Evolutionary conservation across 2,888 invertebrate species (phyloP).

Genomic region (Lepidochitona cinerea): DNA sequence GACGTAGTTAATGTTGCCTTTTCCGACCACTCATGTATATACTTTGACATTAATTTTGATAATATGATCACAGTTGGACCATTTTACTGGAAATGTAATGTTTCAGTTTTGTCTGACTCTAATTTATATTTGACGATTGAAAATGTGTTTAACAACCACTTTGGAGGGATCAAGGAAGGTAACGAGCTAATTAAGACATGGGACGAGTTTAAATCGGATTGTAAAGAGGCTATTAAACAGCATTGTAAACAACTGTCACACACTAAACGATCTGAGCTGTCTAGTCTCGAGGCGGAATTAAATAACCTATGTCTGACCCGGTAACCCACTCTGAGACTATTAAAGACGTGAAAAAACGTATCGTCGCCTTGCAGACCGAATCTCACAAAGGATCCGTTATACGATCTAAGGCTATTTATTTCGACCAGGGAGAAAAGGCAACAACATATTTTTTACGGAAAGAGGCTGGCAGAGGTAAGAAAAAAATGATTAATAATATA

Average conservation of each 20-base stretch:
- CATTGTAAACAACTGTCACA: neutral
- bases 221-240: neutral
- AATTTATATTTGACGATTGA: neutral
- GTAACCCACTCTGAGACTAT: too few relatives aligned
- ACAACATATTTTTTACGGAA: neutral
- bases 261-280: neutral
- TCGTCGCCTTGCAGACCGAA: too few relatives aligned
- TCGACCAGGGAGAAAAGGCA: neutral
- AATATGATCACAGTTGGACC: neutral
- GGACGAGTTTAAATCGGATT: neutral
- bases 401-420: neutral
- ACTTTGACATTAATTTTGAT: neutral
- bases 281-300: neutral
- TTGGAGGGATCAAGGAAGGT: neutral
- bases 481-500: neutral
- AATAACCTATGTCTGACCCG: too few relatives aligned
- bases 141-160: neutral
- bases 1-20: neutral
- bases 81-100: neutral
- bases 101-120: neutral
- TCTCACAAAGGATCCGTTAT: neutral
- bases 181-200: neutral
- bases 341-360: too few relatives aligned
- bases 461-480: neutral
- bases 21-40: neutral